Conservation (phyloP, 2,113 vertebrate genomes). For the Odobenus rosmarus region DNA sequence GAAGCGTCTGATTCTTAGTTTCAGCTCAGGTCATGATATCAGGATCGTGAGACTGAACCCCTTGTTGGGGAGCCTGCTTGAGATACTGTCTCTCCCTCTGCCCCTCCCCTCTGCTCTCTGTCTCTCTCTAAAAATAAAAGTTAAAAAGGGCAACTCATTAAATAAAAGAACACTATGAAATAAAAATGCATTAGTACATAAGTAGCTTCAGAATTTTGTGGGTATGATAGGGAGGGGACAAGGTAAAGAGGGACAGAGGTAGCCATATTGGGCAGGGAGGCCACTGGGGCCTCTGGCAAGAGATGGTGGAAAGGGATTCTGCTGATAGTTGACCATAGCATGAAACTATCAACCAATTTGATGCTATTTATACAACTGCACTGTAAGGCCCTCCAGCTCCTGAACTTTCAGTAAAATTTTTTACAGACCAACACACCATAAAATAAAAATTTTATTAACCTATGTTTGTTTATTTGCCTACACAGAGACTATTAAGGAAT, state of each 20-base stretch:
- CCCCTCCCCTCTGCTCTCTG: neutral
- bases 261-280: fast-evolving
- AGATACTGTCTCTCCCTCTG: neutral
- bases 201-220: neutral
- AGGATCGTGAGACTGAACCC: neutral
- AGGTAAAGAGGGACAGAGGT: neutral
- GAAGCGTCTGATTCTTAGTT: neutral
- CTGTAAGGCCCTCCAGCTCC: fast-evolving
- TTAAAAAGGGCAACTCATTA: neutral
- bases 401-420: neutral
- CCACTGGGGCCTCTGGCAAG: fast-evolving
- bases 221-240: fast-evolving
- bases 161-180: neutral
- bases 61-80: neutral
- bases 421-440: neutral
- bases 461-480: neutral
- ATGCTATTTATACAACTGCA: neutral
- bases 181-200: neutral
- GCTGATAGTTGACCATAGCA: fast-evolving
- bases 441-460: neutral
- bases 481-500: neutral
- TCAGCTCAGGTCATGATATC: neutral
- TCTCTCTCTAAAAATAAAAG: neutral
- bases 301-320: neutral
- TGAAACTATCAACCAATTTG: neutral